Base-by-base conservation (phyloP, 2,888 invertebrate genomes). In the Epinotia nisella region DNA sequence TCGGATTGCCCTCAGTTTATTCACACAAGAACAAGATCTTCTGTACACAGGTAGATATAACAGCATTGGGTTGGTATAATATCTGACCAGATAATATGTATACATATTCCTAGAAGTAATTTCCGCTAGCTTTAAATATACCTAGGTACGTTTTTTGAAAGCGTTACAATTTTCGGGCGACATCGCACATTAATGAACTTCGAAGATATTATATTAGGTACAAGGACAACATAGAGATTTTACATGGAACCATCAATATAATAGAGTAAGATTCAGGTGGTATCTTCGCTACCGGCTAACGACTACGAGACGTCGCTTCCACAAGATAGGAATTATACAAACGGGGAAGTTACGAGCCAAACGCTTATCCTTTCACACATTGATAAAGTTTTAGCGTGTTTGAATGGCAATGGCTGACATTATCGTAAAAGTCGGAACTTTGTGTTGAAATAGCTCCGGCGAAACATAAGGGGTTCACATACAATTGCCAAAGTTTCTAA, bases 351-450 rank as follows among this genome's bases (percentile, higher is more conserved):
- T 87, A 87, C 86, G 87, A 88, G 84, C 84, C 83, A 79, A 87
- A 88, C 88, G 90, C 89, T 91, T 91, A 91, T 91, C 91, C 91
- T 87, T 89, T 88, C 88, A 87, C 91, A 89, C 92, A 92, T 91
- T 91, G 92, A 91, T 92, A 92, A 93, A 93, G 91, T 93, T 93
- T 90, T 87, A 90, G 89, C 92, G 89, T 87, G 91, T 92, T 91
- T 91, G 92, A 92, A 93, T 92, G 91, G 92, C 92, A 93, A 93
- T 90, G 92, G 90, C 91, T 90, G 92, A 90, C 92, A 93, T 93
- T 93, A 93, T 91, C 93, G 93, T 93, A 92, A 93, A 93, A 92
- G 92, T 90, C 85, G 90, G 85, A 92, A 93, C 91, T 93, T 92
- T 90, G 88, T 86, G 90, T 90, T 86, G 89, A 85, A 91, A 92